These are phyloP conservation scores for Amblyjoppa fuscipennis DNA, from an alignment of 2,888 invertebrate genomes.

Conservation along the genomic window DNA sequence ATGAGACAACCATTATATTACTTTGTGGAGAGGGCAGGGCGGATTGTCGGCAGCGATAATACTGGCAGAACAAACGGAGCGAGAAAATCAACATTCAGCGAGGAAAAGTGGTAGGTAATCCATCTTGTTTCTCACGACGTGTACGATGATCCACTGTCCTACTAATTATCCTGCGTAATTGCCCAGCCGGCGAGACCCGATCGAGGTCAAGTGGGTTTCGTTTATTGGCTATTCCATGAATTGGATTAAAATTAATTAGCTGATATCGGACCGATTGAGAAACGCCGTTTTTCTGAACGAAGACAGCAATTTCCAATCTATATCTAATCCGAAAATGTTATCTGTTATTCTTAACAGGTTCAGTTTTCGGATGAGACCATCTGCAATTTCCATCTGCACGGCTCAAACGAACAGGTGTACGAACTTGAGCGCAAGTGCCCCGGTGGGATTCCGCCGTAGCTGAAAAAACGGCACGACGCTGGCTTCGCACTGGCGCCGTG, in stretches of 20 bases:
- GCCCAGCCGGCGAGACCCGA: neutral
- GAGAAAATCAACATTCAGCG: conserved; percentile 5
- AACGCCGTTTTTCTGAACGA: neutral
- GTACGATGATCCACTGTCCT: neutral
- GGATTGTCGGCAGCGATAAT: neutral
- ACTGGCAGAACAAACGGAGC: neutral
- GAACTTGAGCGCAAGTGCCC: too few species aligned
- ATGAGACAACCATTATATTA: neutral
- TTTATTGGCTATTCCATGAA: neutral
- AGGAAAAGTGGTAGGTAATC: neutral
- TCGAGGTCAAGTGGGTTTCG: neutral
- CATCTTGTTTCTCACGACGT: neutral
- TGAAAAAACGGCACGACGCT: too few species aligned
- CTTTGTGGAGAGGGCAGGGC: neutral
- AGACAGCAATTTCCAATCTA: too few species aligned
- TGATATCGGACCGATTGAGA: neutral
- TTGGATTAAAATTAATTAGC: neutral
- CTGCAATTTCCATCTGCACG: too few species aligned
- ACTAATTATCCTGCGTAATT: neutral
- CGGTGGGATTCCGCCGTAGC: too few species aligned
- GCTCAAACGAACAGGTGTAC: too few species aligned
- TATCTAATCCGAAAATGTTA: neutral
- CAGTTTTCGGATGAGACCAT: too few species aligned
- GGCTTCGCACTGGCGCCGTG: too few species aligned
- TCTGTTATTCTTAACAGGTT: too few species aligned